phyloP scores from a whole-genome alignment of 1,140 invertebrate genomes.

The Zaprionus ornatus region DNA sequence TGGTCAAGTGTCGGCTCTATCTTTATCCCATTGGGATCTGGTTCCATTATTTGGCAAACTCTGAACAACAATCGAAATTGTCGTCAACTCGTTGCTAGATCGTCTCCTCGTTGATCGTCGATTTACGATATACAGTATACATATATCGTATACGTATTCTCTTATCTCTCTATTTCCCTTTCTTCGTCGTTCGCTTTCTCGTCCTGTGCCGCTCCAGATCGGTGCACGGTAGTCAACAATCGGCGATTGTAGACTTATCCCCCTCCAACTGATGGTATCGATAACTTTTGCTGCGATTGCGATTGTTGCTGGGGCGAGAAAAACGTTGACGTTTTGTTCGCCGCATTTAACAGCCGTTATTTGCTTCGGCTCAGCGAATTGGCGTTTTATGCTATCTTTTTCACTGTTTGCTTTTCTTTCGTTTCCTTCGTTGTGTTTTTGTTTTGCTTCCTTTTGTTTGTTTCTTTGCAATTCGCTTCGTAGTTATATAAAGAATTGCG shows the following conservation, averaged over 20 bases:
- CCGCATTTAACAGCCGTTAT: slow-evolving; percentile 58
- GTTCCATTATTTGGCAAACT: slow-evolving; percentile 82
- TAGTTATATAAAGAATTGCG: slow-evolving; percentile 49
- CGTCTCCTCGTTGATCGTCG: slow-evolving; percentile 4
- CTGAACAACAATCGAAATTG: slow-evolving; percentile 79
- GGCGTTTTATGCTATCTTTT: slow-evolving; percentile 7
- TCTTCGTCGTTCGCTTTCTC: not conserved
- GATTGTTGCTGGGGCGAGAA: slow-evolving; percentile 32
- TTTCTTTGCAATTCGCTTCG: slow-evolving; percentile 27
- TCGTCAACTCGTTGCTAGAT: slow-evolving; percentile 53
- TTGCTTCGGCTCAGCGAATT: slow-evolving; percentile 12
- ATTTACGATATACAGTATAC: not conserved
- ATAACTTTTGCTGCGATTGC: slow-evolving; percentile 33
- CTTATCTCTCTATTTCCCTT: not conserved
- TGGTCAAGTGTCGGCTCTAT: slow-evolving; percentile 82
- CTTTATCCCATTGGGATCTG: slow-evolving; percentile 84
- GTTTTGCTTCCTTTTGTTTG: slow-evolving; percentile 34
- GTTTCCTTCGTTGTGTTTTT: slow-evolving; percentile 22
- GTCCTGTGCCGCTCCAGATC: slow-evolving; percentile 8
- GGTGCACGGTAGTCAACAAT: slow-evolving; percentile 30
- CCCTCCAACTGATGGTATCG: slow-evolving; percentile 36
- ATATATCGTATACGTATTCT: slow-evolving; percentile 8
- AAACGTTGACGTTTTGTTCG: slow-evolving; percentile 41
- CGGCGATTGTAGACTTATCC: slow-evolving; percentile 21
- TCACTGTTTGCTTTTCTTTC: not conserved